Conservation (phyloP, 1,140 invertebrate species). For the Trachelipus rathkii region DNA sequence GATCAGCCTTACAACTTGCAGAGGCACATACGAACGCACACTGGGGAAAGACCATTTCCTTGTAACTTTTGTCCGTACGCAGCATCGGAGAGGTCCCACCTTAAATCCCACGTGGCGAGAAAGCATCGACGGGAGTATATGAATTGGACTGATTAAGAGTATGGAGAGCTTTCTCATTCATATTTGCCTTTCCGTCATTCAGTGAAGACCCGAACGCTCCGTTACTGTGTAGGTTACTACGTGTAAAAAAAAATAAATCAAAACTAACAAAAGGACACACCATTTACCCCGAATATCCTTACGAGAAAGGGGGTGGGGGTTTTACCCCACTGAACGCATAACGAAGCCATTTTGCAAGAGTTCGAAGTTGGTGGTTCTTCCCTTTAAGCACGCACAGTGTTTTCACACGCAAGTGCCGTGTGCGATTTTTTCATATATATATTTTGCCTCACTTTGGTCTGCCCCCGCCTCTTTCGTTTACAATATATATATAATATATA, state of each 20-base stretch:
- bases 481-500: neutral
- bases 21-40: conserved; percentile 23
- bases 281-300: no score
- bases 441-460: no score
- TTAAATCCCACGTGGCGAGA: neutral
- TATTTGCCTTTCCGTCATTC: neutral
- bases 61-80: conserved; percentile 21
- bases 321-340: neutral
- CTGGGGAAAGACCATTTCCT: conserved; percentile 25
- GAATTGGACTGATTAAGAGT: neutral
- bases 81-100: neutral
- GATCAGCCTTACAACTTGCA: conserved; percentile 19
- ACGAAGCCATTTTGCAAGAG: neutral
- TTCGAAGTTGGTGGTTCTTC: neutral
- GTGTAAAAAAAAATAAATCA: no score
- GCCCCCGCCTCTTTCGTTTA: no score
- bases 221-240: no score
- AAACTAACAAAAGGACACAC: no score
- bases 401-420: neutral
- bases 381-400: neutral
- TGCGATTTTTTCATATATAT: no score
- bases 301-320: no score
- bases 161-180: neutral
- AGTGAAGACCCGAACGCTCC: neutral
- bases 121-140: neutral